Evolutionary conservation across 2,113 vertebrate genomes (phyloP).

Genomic region (Pseudorhombus dupliciocellatus): DNA sequence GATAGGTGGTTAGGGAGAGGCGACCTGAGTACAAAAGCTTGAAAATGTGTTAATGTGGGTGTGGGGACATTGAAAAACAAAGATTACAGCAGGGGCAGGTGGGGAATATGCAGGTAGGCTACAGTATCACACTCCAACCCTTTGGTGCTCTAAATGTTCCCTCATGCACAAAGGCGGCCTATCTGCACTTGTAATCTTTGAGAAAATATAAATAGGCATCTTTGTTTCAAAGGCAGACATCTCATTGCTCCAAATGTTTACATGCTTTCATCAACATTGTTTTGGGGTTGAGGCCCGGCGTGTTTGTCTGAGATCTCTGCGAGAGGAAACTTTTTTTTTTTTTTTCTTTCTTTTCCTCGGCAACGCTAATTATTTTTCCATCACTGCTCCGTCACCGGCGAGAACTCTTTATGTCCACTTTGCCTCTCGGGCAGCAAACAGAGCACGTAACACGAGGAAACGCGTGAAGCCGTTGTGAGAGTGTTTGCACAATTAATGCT

Average conservation of each 20-base stretch:
- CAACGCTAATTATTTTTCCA: conserved; percentile 76
- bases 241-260: conserved; percentile 73
- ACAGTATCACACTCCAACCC: conserved; percentile 49
- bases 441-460: conserved; percentile 37
- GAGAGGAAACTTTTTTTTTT: conserved; percentile 39
- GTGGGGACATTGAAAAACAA: conserved; percentile 62
- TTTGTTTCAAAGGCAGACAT: conserved; percentile 51
- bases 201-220: conserved; percentile 60
- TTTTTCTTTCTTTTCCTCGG: conserved; percentile 32
- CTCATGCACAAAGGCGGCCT: conserved; percentile 46
- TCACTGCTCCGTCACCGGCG: conserved; percentile 45
- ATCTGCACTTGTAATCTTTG: conserved; percentile 58
- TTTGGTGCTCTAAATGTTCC: conserved; percentile 50
- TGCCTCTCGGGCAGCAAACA: conserved; percentile 47
- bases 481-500: conserved; percentile 68
- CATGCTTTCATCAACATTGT: conserved; percentile 71
- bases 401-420: conserved; percentile 42
- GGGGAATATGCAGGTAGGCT: conserved; percentile 66
- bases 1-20: conserved; percentile 60
- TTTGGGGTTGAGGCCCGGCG: conserved; percentile 53
- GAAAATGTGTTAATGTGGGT: conserved; percentile 68
- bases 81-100: conserved; percentile 66
- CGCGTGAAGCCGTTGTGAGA: conserved; percentile 27
- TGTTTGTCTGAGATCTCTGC: conserved; percentile 58
- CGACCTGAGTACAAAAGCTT: conserved; percentile 63